Evolutionary conservation across 2,113 vertebrate species (phyloP), one percentile per base, ranked within the genome.

Genomic region (Aleadryas rufinucha): DNA sequence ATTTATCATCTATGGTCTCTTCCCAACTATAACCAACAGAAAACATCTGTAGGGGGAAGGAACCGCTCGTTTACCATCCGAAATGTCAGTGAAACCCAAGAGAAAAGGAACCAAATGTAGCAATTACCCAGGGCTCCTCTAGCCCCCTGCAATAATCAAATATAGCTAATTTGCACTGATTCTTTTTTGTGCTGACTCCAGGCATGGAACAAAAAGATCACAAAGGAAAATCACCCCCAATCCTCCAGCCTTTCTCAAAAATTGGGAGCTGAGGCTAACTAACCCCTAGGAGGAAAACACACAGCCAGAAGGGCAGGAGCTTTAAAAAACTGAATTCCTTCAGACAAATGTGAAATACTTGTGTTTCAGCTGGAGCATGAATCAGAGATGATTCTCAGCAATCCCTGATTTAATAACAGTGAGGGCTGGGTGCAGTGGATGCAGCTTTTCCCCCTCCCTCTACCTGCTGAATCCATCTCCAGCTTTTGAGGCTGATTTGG

Each of bases 11-110:
- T 44, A 87, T 64, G 75, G 71, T 66, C 78, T 93, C 87, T 87
- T 64, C 85, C 64, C 82, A 89, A 4, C 92, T 94, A 89, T 71
- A 77, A 90, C 93, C 90, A 96, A 96, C 78, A 93, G 82, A 97
- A 97, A 95, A 95, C 95, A 97, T 91, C 84, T 97, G 93, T 17
- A 75, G 72, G 16, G 76, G 50, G 52, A 91, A 94, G 53, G 60
- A 88, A 60, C 68, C 31, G 14, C 76, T 96, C 78, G 19, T 95
- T 95, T 91, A 72, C 85, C 57, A 3, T 82, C 79, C n/a, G 39
- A 96, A 95, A 96, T 70, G 75, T 68, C 75, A 94, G 53, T 63
- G 86, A 93, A 96, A 88, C 64, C 78, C 87, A 87, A 70, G 78
- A 96, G 88, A 70, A 84, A 89, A 89, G 41, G 68, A 93, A 87